Evolutionary conservation across 2,888 invertebrate genomes (phyloP), one percentile per base, ranked within the genome.

Genomic region (Mayetiola destructor): DNA sequence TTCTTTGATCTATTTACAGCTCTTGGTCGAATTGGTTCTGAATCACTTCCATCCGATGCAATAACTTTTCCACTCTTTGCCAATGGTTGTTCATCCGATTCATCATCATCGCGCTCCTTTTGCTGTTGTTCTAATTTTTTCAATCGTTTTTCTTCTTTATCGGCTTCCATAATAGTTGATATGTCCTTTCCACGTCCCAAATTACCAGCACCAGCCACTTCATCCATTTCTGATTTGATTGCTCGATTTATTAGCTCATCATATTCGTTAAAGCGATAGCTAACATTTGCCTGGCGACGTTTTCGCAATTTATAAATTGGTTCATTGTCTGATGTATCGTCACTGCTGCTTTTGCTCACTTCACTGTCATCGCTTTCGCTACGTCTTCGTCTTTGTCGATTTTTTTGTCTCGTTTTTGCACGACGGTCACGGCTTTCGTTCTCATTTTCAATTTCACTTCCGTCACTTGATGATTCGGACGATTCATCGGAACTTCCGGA

Each of bases 161-260:
- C 84, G 0, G 81, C 82, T 62, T 86, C 85, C 1, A 86, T 84
- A 62, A 92, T 91, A 56, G 89, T 92, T n/a, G 86, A 82, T 64
- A 92, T 92, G 69, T 94, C 92, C 69, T 94, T 94, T 0, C 94
- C 93, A 21, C 89, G 78, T 1, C 86, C 85, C 64, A 85, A 81
- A 69, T 85, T 86, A 1, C 90, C 88, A 0, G 85, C 84, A 27
- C 86, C 85, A 58, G 83, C 82, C 0, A 81, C 82, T 4, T 83
- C 81, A 29, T 84, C 83, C 66, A 85, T 81, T 66, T 88, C 87
- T 63, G 84, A 84, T 73, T 83, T 82, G 62, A 91, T 84, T 10
- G 96, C 96, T 39, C 89, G 90, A 68, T 91, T 88, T 64, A 97
- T 96, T 69, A 96, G 80, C 30, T 94, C 88, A 68, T 97, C 97